phyloP scores from a whole-genome alignment of 2,797 vertebrate species.

The Ispidina picta region DNA sequence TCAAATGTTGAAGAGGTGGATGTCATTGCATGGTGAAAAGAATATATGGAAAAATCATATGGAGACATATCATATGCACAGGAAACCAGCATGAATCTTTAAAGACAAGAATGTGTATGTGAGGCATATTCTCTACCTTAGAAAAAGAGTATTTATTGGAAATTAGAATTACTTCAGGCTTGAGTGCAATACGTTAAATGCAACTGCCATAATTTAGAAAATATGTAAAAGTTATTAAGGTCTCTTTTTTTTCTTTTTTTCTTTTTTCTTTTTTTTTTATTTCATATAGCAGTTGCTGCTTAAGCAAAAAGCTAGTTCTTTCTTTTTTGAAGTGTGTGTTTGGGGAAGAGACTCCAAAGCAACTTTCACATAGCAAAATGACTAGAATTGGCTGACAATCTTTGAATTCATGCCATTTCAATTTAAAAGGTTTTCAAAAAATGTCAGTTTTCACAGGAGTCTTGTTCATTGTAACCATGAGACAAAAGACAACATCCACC shows the following conservation, averaged over 20 bases:
- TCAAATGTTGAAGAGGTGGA: accelerated
- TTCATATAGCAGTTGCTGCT: background rate
- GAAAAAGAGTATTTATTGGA: background rate
- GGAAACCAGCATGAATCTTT: background rate
- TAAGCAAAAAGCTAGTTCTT: background rate
- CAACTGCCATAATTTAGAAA: background rate
- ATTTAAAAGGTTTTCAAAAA: conserved; percentile 19
- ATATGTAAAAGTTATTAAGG: background rate
- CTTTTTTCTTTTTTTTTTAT: background rate
- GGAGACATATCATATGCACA: background rate
- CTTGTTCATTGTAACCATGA: background rate
- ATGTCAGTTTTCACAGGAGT: background rate
- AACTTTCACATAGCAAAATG: background rate
- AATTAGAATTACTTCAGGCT: background rate
- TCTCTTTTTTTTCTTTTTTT: background rate
- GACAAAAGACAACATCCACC: background rate
- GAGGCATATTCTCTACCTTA: background rate
- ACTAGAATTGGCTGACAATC: background rate
- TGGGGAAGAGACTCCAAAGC: background rate
- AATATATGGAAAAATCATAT: background rate
- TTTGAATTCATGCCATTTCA: conserved; percentile 38
- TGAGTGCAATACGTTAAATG: background rate
- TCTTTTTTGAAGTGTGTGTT: background rate
- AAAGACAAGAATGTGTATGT: background rate
- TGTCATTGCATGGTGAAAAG: background rate